A percentile compares a stretch with the other conserved stretches of the same genome.
Conservation (phyloP, 2,888 invertebrate species). For the Cecidostiba fungosa region DNA sequence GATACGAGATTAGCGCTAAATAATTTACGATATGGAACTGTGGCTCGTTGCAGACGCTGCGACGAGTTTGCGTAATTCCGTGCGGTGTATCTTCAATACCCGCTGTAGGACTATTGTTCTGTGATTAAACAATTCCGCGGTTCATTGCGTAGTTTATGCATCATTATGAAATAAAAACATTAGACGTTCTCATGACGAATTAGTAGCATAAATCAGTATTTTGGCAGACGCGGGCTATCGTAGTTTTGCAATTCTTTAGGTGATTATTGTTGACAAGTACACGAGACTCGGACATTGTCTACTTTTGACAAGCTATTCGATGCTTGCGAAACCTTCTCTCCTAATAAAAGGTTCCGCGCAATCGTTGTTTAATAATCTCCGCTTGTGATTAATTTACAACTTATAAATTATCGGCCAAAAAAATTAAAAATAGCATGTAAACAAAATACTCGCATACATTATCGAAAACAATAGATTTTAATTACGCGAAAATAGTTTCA, state of each 20-base stretch:
- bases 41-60: neutral
- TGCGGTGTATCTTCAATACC: neutral
- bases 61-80: constrained; percentile 31
- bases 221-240: neutral
- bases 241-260: neutral
- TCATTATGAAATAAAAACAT: neutral
- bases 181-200: neutral
- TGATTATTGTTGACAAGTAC: neutral
- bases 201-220: neutral
- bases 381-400: neutral
- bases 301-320: neutral
- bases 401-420: neutral
- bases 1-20: constrained; percentile 46
- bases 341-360: neutral
- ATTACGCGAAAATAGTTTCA: neutral
- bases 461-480: neutral
- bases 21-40: constrained; percentile 32
- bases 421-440: neutral
- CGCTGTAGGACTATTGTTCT: neutral
- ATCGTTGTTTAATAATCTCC: neutral
- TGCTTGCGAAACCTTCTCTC: neutral
- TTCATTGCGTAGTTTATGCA: neutral
- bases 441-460: neutral
- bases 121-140: neutral
- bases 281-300: neutral